These are phyloP conservation scores for Anolis sagrei DNA, from an alignment of 2,113 vertebrate genomes.

Conservation along the genomic window DNA sequence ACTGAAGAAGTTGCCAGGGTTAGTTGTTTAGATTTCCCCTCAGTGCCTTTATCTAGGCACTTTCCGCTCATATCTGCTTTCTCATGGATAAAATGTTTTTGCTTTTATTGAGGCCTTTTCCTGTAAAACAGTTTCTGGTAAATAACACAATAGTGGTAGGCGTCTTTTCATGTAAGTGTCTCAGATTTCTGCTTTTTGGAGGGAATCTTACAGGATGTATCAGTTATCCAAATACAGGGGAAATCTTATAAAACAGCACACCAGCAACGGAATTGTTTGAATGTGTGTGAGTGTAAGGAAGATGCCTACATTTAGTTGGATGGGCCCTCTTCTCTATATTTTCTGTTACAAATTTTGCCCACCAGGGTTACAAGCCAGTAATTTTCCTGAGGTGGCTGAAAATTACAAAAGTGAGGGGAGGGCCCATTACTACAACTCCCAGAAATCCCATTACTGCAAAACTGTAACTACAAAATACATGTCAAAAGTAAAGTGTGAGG, in stretches of 20 bases:
- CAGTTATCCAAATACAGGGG: constrained; percentile 28
- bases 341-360: background rate
- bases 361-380: background rate
- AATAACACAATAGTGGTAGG: background rate
- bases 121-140: constrained; percentile 60
- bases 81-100: constrained; percentile 11
- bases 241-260: constrained; percentile 11
- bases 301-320: background rate
- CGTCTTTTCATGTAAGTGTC: background rate
- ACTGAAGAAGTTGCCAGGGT: background rate
- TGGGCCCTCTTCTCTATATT: background rate
- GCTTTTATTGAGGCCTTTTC: background rate
- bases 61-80: constrained; percentile 36
- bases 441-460: no score
- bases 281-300: background rate
- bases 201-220: background rate
- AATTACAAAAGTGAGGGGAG: background rate
- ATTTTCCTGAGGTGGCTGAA: background rate
- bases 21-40: constrained; percentile 19
- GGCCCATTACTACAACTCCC: no score
- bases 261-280: background rate
- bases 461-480: background rate
- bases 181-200: background rate
- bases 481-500: background rate
- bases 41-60: constrained; percentile 7